phyloP scores from a whole-genome alignment of 2,113 vertebrate species.

The Harpagus bidentatus region DNA sequence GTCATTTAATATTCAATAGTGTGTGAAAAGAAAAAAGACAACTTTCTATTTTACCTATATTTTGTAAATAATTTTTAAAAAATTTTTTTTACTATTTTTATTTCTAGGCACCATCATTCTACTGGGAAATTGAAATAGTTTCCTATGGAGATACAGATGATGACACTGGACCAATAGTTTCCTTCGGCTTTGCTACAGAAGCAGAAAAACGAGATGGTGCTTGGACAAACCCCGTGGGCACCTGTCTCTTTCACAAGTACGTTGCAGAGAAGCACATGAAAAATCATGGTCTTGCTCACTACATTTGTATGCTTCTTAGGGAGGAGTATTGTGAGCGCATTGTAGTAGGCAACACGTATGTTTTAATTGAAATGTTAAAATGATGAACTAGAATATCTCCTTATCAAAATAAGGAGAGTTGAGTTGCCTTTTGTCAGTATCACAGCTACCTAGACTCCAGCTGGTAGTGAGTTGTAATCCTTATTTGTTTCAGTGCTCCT shows the following conservation, averaged over 20 bases:
- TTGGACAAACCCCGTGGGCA: conserved; percentile 98
- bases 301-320: accelerated
- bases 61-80: neutral
- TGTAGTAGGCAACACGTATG: accelerated
- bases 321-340: neutral
- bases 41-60: neutral
- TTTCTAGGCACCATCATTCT: conserved; percentile 92
- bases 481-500: neutral
- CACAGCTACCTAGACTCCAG: neutral
- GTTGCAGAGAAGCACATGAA: neutral
- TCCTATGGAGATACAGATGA: conserved; percentile 98
- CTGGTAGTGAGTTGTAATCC: neutral
- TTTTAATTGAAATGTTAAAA: neutral
- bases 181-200: conserved; percentile 96
- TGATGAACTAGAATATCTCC: neutral
- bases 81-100: neutral
- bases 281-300: neutral
- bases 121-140: conserved; percentile 97
- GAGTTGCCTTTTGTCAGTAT: neutral
- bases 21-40: neutral
- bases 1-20: neutral
- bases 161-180: conserved; percentile 95
- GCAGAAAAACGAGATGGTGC: conserved; percentile 96
- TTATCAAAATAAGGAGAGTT: neutral
- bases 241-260: conserved; percentile 97